Evolutionary conservation across 30 jellyfish, hydroid and myxozoan genomes (phyloP).

Genomic region (Nemopilema nomurai): DNA sequence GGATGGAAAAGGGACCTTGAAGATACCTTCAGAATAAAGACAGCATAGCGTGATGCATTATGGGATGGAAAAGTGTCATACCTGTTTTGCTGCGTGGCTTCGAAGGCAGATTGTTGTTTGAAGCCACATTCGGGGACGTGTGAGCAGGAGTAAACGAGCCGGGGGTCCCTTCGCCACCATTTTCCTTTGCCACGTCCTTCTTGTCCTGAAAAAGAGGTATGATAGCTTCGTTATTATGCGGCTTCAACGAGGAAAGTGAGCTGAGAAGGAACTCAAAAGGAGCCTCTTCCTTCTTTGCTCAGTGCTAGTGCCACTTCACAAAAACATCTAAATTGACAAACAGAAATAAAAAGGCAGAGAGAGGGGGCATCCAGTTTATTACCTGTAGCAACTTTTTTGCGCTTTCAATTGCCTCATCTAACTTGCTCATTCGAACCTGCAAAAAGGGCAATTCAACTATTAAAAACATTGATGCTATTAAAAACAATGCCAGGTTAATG

Average conservation of each 20-base stretch:
- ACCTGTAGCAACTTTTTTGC: constrained; percentile 74
- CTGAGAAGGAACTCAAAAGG: too few species aligned
- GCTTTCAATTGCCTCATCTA: constrained; percentile 64
- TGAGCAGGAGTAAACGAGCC: constrained; percentile 97
- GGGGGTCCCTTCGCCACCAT: constrained; percentile 49
- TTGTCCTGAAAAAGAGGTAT: constrained; percentile 58
- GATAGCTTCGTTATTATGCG: neutral
- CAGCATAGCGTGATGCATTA: too few species aligned
- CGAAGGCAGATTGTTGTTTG: constrained; percentile 20
- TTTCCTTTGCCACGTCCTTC: constrained; percentile 61
- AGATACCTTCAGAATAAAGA: neutral
- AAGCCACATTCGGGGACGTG: constrained; percentile 62
- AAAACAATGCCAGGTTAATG: too few species aligned
- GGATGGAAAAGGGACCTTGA: neutral
- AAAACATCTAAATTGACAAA: too few species aligned
- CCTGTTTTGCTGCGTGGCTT: constrained; percentile 77
- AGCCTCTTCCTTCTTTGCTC: too few species aligned
- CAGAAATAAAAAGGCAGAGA: too few species aligned
- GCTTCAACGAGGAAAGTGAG: neutral
- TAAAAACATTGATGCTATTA: too few species aligned
- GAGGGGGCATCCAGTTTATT: too few species aligned
- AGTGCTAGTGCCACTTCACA: too few species aligned
- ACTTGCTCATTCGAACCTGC: constrained; percentile 54
- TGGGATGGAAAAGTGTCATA: constrained; percentile 24
- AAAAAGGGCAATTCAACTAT: neutral